These are phyloP conservation scores for Galaxias olidus DNA, from an alignment of 2,797 vertebrate species.

Conservation along the genomic window DNA sequence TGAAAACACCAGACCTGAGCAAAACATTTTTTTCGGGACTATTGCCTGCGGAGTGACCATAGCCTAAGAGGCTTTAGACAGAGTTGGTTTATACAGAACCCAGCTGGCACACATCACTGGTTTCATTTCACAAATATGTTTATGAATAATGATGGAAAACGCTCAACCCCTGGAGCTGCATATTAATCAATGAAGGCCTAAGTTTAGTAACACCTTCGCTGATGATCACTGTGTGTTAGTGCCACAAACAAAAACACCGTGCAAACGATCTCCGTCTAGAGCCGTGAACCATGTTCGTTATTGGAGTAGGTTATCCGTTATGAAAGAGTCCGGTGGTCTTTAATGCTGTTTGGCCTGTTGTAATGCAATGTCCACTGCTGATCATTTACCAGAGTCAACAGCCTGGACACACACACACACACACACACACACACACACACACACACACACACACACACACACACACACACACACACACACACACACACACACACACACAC, in stretches of 20 bases:
- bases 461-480: neutral
- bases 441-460: neutral
- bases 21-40: too few species aligned
- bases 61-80: too few species aligned
- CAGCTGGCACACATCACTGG: neutral
- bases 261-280: constrained; percentile 37
- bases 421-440: neutral
- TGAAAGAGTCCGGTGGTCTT: constrained; percentile 16
- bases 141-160: constrained; percentile 28
- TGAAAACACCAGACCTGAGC: too few species aligned
- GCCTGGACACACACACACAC: constrained; percentile 4
- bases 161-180: too few species aligned
- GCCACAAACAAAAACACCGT: constrained; percentile 2
- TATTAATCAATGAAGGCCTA: constrained; percentile 48
- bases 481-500: constrained; percentile 8
- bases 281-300: constrained; percentile 32
- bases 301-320: constrained; percentile 45
- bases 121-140: neutral
- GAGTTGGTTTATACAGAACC: too few species aligned
- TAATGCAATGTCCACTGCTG: constrained; percentile 45
- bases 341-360: constrained; percentile 32
- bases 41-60: too few species aligned
- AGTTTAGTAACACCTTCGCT: constrained; percentile 14
- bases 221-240: constrained; percentile 6
- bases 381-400: constrained; percentile 68